Conservation (phyloP, 2,113 vertebrate species). For the Nerophis lumbriciformis region DNA sequence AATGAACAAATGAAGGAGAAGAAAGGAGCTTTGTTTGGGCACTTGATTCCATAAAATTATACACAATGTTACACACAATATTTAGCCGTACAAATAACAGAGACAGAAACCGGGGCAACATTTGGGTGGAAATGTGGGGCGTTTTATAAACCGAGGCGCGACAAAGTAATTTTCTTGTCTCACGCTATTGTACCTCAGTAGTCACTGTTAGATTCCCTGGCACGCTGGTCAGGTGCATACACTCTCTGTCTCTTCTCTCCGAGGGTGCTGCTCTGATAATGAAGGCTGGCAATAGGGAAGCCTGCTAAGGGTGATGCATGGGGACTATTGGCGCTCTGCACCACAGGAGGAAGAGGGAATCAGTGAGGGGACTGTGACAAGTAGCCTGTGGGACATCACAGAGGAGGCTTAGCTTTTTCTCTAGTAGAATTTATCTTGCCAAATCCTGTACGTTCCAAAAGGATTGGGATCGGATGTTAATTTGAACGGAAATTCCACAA, state of each 20-base stretch:
- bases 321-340: slow-evolving; percentile 46
- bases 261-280: slow-evolving; percentile 41
- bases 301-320: slow-evolving; percentile 54
- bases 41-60: no score
- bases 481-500: slow-evolving; percentile 39
- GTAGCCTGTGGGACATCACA: slow-evolving; percentile 39
- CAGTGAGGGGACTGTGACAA: slow-evolving; percentile 51
- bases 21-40: no score
- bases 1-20: no score
- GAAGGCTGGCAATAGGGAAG: slow-evolving; percentile 42
- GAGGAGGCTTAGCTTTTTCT: slow-evolving; percentile 31
- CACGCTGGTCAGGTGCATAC: slow-evolving; percentile 44
- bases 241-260: slow-evolving; percentile 38
- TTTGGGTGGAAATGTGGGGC: no score
- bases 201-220: slow-evolving; percentile 61
- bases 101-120: no score
- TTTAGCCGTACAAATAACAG: no score
- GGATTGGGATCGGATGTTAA: slow-evolving; percentile 25
- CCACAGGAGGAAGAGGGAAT: slow-evolving; percentile 33
- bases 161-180: no score
- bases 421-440: slow-evolving; percentile 41
- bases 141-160: no score
- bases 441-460: slow-evolving; percentile 25
- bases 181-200: no score
- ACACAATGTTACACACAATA: no score